Conservation (phyloP, 1,140 invertebrate species). For the Rhagoletis zephyria region DNA sequence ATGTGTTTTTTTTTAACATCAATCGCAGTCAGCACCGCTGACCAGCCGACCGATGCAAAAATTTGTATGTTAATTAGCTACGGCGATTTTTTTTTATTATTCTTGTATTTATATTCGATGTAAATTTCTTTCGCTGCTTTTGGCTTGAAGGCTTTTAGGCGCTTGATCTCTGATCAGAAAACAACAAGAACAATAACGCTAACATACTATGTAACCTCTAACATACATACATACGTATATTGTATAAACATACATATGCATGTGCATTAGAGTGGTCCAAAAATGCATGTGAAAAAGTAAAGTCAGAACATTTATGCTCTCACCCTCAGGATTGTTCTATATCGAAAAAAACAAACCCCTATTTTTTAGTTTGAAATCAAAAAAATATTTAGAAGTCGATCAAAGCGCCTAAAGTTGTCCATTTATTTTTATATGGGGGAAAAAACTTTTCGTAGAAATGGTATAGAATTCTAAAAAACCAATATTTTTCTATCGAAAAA, state of each 20-base stretch:
- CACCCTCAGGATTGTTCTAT: no score
- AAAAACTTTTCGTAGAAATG: no score
- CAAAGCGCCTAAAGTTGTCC: no score
- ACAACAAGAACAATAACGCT: not conserved
- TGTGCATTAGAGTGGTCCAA: no score
- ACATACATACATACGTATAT: not conserved
- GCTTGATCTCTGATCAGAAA: slow-evolving; percentile 32
- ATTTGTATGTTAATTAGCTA: slow-evolving; percentile 58
- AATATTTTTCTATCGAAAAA: no score
- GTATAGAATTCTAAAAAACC: no score
- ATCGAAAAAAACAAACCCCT: no score
- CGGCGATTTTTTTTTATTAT: not conserved
- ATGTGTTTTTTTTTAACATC: not conserved
- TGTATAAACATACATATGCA: not conserved
- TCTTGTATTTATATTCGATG: not conserved
- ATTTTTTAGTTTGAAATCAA: no score
- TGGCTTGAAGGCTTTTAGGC: slow-evolving; percentile 48
- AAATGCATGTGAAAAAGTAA: no score
- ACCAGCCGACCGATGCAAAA: slow-evolving; percentile 55
- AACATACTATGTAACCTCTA: slow-evolving; percentile 6
- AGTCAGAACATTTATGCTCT: no score
- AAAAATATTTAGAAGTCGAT: no score
- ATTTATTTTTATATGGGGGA: no score
- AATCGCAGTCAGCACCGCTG: slow-evolving; percentile 41
- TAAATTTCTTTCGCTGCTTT: slow-evolving; percentile 11